Evolutionary conservation across 2,888 invertebrate species (phyloP).

Genomic region (Serrognathus titanus): DNA sequence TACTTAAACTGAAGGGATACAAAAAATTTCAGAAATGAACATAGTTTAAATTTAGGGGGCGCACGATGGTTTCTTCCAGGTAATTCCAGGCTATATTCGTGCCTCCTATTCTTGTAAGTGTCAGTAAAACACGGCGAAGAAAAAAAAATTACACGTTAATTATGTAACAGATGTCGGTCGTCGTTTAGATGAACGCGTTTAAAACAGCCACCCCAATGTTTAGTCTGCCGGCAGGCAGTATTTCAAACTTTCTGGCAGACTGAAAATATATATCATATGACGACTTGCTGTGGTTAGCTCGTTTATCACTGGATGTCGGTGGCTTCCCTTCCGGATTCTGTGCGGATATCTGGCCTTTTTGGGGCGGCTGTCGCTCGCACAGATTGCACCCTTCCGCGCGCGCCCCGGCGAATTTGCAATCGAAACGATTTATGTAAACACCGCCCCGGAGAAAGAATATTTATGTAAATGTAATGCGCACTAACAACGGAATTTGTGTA

Average conservation of each 20-base stretch:
- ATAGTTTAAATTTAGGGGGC: too few species aligned
- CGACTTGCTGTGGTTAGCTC: constrained; percentile 19
- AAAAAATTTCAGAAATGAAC: too few species aligned
- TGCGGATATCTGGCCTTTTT: constrained; percentile 21
- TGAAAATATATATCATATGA: constrained; percentile 22
- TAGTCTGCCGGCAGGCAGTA: constrained; percentile 22
- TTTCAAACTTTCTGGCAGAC: constrained; percentile 22
- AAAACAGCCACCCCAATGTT: constrained; percentile 15
- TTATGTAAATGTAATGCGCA: constrained; percentile 2
- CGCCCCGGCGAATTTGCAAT: neutral
- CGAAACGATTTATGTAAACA: constrained; percentile 2
- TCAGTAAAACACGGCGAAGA: too few species aligned
- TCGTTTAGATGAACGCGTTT: constrained; percentile 18
- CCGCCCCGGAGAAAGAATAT: neutral
- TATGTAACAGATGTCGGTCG: constrained; percentile 26
- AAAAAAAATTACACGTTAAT: constrained; percentile 22
- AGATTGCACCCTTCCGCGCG: too few species aligned
- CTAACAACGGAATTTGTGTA: constrained; percentile 1
- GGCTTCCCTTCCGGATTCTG: constrained; percentile 23
- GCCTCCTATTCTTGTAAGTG: too few species aligned
- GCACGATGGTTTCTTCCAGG: too few species aligned
- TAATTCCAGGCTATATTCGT: too few species aligned
- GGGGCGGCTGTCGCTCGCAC: constrained; percentile 1
- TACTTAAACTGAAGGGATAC: too few species aligned
- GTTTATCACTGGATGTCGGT: constrained; percentile 25